phyloP scores from a whole-genome alignment of 2,113 vertebrate genomes.

The Salvelinus alpinus region DNA sequence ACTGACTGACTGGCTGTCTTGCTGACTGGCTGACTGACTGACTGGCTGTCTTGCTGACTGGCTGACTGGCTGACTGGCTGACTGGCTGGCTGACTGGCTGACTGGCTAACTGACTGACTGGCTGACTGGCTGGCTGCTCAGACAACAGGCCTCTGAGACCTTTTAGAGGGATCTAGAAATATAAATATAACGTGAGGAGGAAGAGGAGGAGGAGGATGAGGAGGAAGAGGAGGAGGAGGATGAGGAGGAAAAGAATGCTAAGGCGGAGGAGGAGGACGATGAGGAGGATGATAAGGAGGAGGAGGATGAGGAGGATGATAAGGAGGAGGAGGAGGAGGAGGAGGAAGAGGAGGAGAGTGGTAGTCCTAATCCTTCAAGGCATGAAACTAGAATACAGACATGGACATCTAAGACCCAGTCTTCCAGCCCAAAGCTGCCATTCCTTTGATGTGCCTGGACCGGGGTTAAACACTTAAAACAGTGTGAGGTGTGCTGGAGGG shows the following conservation, averaged over 20 bases:
- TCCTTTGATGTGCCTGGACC: slow-evolving; percentile 15
- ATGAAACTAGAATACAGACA: slow-evolving; percentile 44
- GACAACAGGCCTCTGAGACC: not conserved
- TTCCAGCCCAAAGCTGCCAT: slow-evolving; percentile 8
- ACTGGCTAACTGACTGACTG: no score
- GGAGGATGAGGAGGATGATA: no score
- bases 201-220: slow-evolving; percentile 8
- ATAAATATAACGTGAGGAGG: not conserved
- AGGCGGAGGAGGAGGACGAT: slow-evolving; percentile 3
- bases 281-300: no score
- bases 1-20: no score
- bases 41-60: not conserved
- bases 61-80: no score
- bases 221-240: not conserved
- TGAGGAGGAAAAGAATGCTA: slow-evolving; percentile 5
- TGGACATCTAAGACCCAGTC: slow-evolving; percentile 23
- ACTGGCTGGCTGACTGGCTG: no score
- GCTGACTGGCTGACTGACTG: no score
- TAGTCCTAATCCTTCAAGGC: slow-evolving; percentile 38
- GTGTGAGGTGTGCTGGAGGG: not conserved
- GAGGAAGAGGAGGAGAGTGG: slow-evolving; percentile 13
- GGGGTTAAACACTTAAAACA: not conserved
- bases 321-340: no score
- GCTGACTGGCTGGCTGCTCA: not conserved
- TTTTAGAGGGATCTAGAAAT: not conserved